Evolutionary conservation across 2,113 vertebrate species (phyloP), one percentile per base, ranked within the genome.

Genomic region (Trogon melanurus): DNA sequence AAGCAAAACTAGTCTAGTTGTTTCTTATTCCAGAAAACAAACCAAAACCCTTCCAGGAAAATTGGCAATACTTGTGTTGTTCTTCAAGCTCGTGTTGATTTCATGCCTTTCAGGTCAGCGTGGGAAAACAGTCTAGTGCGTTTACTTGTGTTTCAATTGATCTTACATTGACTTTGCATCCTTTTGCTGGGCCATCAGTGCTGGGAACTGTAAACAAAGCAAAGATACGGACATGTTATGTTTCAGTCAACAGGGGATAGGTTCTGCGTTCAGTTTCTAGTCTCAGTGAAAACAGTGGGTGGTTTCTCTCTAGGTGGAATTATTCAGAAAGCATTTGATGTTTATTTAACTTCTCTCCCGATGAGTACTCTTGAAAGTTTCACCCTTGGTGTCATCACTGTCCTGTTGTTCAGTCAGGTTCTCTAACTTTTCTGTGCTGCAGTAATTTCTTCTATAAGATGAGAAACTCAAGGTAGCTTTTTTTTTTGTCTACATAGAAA

Each of bases 171-270:
- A 78, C 64, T 94, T 88, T 83, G 75, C 61, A 81, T 91, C 16
- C 29, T 87, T 83, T 91, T 86, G 60, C 53, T 36, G 57, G 45
- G 48, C 8, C 61, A 67, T 87, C 48, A 56, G 60, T 36, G 45
- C 50, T 76, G 81, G 54, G 84, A 89, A 92, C 45, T 82, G 79
- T 76, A 91, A 96, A 95, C 74, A 88, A 56, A 91, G 34, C 20
- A 25, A 51, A 60, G 61, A 58, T 62, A 72, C 9, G 48, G 20
- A 17, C 36, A 47, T 65, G 32, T 71, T 58, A 30, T 29, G 15
- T 79, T 91, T 92, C 54, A 66, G 58, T 82, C 50, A 83, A 76
- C 13, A 62, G 25, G 32, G 29, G 66, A n/a, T 78, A 71, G 27
- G 30, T 79, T 86, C 53, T 89, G 64, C 21, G 36, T 78, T 92